Base-by-base conservation (phyloP, 2,888 invertebrate species). In the Apodemia zela region DNA sequence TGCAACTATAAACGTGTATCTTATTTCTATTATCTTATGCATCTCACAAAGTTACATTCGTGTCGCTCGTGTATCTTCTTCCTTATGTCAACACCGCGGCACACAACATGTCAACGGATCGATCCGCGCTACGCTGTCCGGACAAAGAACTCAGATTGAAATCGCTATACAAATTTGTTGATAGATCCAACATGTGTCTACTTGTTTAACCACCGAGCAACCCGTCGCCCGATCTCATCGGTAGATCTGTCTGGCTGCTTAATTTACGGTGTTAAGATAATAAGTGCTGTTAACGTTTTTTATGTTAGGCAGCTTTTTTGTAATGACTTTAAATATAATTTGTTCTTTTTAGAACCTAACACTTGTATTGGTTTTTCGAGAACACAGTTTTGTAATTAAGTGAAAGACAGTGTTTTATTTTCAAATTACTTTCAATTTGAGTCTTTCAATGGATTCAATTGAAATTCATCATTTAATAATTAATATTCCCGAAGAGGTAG, bases 111-210 rank as follows among this genome's bases (percentile, higher is more conserved):
- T 75, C 54, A 25, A 54, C 54, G 25, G 54, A 54, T 54, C 62
- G 65, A 75, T 85, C 78, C 68, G 68, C 74, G 68, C 67, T 72
- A 72, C 73, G 66, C 72, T 73, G 65, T 69, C 64, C 78, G 86
- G 87, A 90, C 89, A 90, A 90, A 90, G 89, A 87, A 88, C 86
- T 84, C 84, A 78, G 82, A 85, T 87, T 82, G 82, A 77, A 79
- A 85, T 85, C 80, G 72, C 54, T 54, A 54, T 5, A 54, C 54
- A 13, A 54, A 25, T 54, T 21, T 25, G 54, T 21, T 13, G 54
- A 54, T 21, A 6, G 11, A 54, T 54, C 54, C 18, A 21, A 18
- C 54, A 21, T 4, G 21, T 54, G 10, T 25, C 54, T 25, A 18
- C 51, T 11, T 51, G 51, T 51, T 54, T 54, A 21, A 13, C 13